phyloP scores from a whole-genome alignment of 2,113 vertebrate genomes.

The Ophiodon elongatus region DNA sequence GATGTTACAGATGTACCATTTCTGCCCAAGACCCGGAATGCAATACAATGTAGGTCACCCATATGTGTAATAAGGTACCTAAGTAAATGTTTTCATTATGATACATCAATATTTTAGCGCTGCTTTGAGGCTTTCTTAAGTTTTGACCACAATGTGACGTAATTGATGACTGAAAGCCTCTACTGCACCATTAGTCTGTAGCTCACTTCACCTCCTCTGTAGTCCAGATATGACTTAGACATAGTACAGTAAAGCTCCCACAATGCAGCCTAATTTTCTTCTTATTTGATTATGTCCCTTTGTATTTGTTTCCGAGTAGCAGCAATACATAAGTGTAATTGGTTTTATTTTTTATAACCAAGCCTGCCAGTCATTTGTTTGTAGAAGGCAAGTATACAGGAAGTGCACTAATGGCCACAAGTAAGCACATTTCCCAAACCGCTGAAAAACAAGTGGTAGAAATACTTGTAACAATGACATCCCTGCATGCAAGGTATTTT shows the following conservation, averaged over 20 bases:
- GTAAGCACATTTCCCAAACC: constrained; percentile 54
- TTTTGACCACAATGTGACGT: neutral
- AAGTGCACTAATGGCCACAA: constrained; percentile 52
- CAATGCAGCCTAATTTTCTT: neutral
- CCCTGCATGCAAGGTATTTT: neutral
- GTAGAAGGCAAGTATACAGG: constrained; percentile 41
- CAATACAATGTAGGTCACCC: neutral
- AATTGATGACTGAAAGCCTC: neutral
- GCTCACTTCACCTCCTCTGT: constrained; percentile 8
- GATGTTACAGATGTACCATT: neutral
- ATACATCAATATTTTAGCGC: constrained; percentile 24
- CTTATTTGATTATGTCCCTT: constrained; percentile 40
- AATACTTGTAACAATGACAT: neutral
- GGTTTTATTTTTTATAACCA: constrained; percentile 40
- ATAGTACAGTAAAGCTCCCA: neutral
- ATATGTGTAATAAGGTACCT: neutral
- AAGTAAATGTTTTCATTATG: constrained; percentile 12
- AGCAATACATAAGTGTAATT: constrained; percentile 26
- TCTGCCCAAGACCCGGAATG: neutral
- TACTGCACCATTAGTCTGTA: neutral
- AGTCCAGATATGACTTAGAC: neutral
- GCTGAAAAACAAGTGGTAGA: constrained; percentile 7
- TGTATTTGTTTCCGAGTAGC: constrained; percentile 50
- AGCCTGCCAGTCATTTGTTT: constrained; percentile 42
- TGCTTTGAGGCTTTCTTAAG: constrained; percentile 7